phyloP scores from a whole-genome alignment of 2,888 invertebrate species.

The Polydrusus pterygomalis region DNA sequence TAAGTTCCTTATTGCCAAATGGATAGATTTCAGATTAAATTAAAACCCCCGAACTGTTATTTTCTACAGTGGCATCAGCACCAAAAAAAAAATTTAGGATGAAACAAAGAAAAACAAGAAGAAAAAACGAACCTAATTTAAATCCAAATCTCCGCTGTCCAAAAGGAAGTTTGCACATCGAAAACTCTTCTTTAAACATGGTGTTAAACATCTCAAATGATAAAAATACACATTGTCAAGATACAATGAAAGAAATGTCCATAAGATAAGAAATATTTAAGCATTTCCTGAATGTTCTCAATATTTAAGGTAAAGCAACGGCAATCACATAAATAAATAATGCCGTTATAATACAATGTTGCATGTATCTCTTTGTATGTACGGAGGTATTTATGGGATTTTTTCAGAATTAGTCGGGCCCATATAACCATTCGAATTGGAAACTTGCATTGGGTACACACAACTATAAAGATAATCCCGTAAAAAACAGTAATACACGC shows the following conservation, averaged over 20 bases:
- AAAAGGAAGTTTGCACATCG: background rate
- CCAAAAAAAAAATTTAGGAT: too few relatives aligned
- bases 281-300: constrained; percentile 13
- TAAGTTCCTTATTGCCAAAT: too few relatives aligned
- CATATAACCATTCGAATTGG: constrained; percentile 14
- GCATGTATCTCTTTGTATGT: constrained; percentile 8
- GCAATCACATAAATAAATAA: constrained; percentile 14
- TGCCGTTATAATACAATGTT: constrained; percentile 21
- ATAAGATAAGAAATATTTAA: constrained; percentile 17
- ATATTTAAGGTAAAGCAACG: constrained; percentile 16
- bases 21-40: too few relatives aligned
- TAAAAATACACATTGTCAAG: background rate
- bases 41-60: too few relatives aligned
- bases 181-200: background rate
- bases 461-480: constrained; percentile 15
- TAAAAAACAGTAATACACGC: background rate
- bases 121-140: too few relatives aligned
- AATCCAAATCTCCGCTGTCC: background rate
- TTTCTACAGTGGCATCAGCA: too few relatives aligned
- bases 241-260: constrained; percentile 4
- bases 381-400: constrained; percentile 18
- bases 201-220: background rate
- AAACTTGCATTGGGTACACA: constrained; percentile 6
- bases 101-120: too few relatives aligned
- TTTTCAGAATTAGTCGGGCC: constrained; percentile 6